phyloP scores from a whole-genome alignment of 2,113 vertebrate species.

The Myotis lucifugus region DNA sequence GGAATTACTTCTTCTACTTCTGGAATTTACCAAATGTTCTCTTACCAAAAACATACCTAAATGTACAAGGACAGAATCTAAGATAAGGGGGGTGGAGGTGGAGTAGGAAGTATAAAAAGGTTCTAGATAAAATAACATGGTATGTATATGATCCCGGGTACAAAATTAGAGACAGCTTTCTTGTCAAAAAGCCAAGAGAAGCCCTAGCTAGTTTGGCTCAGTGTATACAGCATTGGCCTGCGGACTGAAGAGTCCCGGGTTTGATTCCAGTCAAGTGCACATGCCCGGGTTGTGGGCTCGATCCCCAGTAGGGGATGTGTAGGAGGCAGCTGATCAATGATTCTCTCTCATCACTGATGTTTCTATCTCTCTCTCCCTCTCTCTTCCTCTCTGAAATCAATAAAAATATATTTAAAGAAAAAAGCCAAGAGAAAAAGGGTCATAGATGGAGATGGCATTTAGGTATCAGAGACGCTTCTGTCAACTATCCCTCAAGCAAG shows the following conservation, averaged over 20 bases:
- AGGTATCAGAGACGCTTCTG: background rate
- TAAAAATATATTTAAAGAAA: background rate
- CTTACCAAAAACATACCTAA: background rate
- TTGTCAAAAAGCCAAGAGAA: slow-evolving; percentile 2
- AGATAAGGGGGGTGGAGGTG: background rate
- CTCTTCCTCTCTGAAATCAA: too few relatives aligned
- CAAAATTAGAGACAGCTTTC: slow-evolving; percentile 10
- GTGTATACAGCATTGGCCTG: too few relatives aligned
- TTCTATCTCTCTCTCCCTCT: too few relatives aligned
- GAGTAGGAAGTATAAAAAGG: slow-evolving; percentile 33
- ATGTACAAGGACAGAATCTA: slow-evolving; percentile 2
- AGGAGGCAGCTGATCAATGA: too few relatives aligned
- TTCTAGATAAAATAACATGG: background rate
- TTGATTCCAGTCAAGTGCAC: too few relatives aligned
- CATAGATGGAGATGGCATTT: background rate
- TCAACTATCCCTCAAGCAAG: background rate
- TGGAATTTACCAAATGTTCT: too few relatives aligned
- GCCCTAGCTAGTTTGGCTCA: too few relatives aligned
- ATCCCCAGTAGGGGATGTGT: too few relatives aligned
- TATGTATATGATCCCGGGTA: background rate
- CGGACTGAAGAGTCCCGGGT: too few relatives aligned
- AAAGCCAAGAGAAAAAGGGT: background rate
- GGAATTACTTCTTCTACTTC: too few relatives aligned
- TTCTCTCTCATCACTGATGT: too few relatives aligned
- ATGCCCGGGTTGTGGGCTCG: too few relatives aligned